Conservation (phyloP, 2,113 vertebrate genomes). For the Phaethon lepturus region DNA sequence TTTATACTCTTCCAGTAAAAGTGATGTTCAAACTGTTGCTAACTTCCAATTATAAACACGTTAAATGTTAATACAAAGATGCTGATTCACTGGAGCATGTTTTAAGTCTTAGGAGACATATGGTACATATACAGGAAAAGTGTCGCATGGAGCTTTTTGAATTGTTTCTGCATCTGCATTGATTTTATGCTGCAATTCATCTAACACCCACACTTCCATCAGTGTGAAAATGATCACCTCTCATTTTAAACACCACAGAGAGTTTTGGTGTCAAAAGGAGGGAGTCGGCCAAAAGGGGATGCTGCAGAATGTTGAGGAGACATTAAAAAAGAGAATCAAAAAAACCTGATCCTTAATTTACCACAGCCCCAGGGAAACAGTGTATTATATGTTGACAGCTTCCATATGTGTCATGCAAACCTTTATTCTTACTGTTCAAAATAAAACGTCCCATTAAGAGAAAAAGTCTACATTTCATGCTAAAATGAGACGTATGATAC, state of each 20-base stretch:
- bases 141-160: neutral
- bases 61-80: conserved; percentile 29
- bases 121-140: conserved; percentile 12
- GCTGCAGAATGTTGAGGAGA: conserved; percentile 14
- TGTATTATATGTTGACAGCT: conserved; percentile 69
- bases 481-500: conserved; percentile 45
- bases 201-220: neutral
- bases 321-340: conserved; percentile 31
- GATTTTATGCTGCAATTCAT: conserved; percentile 42
- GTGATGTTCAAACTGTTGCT: neutral
- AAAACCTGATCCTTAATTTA: conserved; percentile 53
- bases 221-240: conserved; percentile 40
- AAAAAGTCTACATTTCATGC: conserved; percentile 57
- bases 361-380: conserved; percentile 32
- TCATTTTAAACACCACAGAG: neutral
- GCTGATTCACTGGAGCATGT: conserved; percentile 8
- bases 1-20: neutral
- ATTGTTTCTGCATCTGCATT: conserved; percentile 46
- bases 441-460: conserved; percentile 52
- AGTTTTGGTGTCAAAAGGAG: conserved; percentile 40
- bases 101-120: conserved; percentile 1
- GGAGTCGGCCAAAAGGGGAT: neutral
- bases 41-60: conserved; percentile 24
- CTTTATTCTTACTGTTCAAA: conserved; percentile 60
- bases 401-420: conserved; percentile 71